phyloP scores from a whole-genome alignment of 2,888 invertebrate species.

The Ceraclea dissimilis region DNA sequence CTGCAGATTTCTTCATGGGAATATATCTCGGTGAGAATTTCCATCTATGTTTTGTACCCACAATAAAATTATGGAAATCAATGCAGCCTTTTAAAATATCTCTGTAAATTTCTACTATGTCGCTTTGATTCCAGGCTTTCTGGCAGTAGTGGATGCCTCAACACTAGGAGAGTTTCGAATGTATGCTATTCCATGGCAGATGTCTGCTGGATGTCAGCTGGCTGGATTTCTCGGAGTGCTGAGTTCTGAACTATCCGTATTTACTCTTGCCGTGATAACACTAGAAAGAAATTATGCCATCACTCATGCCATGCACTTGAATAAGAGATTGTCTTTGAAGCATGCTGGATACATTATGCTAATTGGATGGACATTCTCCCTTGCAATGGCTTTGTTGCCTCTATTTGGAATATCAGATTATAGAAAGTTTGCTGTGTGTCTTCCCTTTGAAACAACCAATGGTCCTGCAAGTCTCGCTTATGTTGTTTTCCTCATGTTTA shows the following conservation, averaged over 20 bases:
- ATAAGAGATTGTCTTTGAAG: slow-evolving; percentile 83
- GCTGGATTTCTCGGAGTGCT: slow-evolving; percentile 93
- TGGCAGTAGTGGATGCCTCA: slow-evolving; percentile 93
- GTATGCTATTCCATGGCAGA: slow-evolving; percentile 97
- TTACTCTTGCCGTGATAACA: slow-evolving; percentile 93
- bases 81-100: no score
- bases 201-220: slow-evolving; percentile 85
- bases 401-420: slow-evolving; percentile 90
- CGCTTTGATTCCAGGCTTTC: slow-evolving; percentile 59
- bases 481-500: slow-evolving; percentile 81
- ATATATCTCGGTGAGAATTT: slow-evolving; percentile 66
- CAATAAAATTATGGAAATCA: no score
- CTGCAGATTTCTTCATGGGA: slow-evolving; percentile 97
- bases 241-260: slow-evolving; percentile 90
- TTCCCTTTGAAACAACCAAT: slow-evolving; percentile 87
- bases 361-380: slow-evolving; percentile 85
- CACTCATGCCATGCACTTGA: slow-evolving; percentile 95
- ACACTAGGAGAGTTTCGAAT: slow-evolving; percentile 93
- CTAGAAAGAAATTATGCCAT: slow-evolving; percentile 94
- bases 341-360: slow-evolving; percentile 91
- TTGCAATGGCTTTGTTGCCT: slow-evolving; percentile 81
- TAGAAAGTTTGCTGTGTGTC: slow-evolving; percentile 91
- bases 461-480: slow-evolving; percentile 74
- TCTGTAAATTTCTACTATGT: no score
- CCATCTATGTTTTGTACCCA: not conserved